Evolutionary conservation across 2,797 vertebrate genomes (phyloP).

Genomic region (Choloepus didactylus): DNA sequence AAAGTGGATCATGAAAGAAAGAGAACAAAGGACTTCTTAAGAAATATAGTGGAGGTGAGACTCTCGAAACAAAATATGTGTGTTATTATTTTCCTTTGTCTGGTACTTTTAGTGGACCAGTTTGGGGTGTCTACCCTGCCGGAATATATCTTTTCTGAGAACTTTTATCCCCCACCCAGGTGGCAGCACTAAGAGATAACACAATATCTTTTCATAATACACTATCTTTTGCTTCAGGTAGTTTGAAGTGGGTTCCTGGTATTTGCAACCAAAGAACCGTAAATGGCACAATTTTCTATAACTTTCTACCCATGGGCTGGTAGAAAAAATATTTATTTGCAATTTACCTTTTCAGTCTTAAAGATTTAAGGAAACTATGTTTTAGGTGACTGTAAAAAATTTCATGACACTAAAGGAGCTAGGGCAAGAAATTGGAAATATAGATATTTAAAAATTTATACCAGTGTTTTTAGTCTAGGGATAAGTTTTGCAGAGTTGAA

Average conservation of each 20-base stretch:
- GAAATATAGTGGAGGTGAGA: background rate
- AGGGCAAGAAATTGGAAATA: slow-evolving; percentile 3
- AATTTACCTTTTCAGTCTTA: slow-evolving; percentile 13
- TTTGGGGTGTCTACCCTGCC: background rate
- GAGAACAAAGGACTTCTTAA: background rate
- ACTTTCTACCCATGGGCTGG: background rate
- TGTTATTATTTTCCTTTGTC: background rate
- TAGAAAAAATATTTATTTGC: slow-evolving; percentile 20
- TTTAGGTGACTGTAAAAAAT: slow-evolving; percentile 21
- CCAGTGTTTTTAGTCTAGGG: slow-evolving; percentile 8
- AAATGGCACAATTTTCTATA: background rate
- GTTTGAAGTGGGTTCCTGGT: slow-evolving; percentile 26
- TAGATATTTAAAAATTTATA: background rate
- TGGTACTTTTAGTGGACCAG: background rate
- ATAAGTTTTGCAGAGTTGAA: background rate
- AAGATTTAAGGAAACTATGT: background rate
- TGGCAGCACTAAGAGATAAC: background rate
- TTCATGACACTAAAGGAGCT: background rate
- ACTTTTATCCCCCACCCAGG: background rate
- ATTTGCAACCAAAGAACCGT: slow-evolving; percentile 4
- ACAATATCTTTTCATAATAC: background rate
- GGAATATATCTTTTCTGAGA: background rate
- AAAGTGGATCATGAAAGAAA: background rate
- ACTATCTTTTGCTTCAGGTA: background rate
- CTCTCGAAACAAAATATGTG: background rate